A percentile compares a stretch with the other conserved stretches of the same genome.
Evolutionary conservation across 2,797 vertebrate species (phyloP).

Genomic region (Microchirus variegatus): DNA sequence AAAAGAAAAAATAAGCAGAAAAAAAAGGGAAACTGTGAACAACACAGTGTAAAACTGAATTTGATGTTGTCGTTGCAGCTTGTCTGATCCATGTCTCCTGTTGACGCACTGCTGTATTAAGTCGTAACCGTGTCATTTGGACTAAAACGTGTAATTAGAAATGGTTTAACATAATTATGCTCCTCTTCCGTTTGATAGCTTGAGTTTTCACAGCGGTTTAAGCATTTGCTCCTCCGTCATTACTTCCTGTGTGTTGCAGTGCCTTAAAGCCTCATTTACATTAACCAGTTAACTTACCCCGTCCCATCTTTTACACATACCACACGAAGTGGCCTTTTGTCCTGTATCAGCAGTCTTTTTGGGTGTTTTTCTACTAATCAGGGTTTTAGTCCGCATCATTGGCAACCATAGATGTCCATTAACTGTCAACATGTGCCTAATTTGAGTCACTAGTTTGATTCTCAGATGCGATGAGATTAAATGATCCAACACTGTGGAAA

Average conservation of each 20-base stretch:
- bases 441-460: constrained; percentile 27
- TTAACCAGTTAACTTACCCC: background rate
- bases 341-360: background rate
- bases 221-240: constrained; percentile 17
- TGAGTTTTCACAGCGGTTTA: constrained; percentile 17
- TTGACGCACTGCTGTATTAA: constrained; percentile 52
- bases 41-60: constrained; percentile 20
- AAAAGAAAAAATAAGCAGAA: too few relatives aligned
- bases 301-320: constrained; percentile 4
- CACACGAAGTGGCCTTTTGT: constrained; percentile 25
- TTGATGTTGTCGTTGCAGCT: constrained; percentile 27
- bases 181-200: constrained; percentile 15
- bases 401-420: background rate
- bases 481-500: too few relatives aligned
- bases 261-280: constrained; percentile 30
- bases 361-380: constrained; percentile 9
- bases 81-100: constrained; percentile 47
- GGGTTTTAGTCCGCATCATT: constrained; percentile 5
- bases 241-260: constrained; percentile 11
- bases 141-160: constrained; percentile 24
- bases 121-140: constrained; percentile 36
- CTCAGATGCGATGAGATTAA: too few relatives aligned
- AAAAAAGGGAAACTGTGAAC: constrained; percentile 56
- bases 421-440: constrained; percentile 15
- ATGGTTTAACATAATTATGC: constrained; percentile 42